Evolutionary conservation across 1,140 invertebrate species (phyloP).

Genomic region (Dermatophagoides farinae): DNA sequence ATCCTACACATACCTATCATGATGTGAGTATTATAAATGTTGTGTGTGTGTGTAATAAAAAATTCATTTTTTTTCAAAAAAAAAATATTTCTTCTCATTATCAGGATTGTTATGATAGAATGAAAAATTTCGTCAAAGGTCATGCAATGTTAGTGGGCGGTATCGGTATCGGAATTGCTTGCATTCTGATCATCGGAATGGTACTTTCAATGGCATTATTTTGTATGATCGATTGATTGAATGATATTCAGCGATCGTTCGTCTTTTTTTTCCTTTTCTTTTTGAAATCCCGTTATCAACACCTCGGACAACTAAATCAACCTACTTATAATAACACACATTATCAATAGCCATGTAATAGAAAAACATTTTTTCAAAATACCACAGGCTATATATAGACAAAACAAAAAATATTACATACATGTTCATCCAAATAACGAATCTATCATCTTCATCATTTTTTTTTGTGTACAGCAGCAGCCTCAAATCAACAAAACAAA

Average conservation of each 20-base stretch:
- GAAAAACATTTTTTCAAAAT: no score
- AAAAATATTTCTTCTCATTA: not conserved
- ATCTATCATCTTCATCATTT: no score
- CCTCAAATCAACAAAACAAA: no score
- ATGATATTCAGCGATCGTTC: not conserved
- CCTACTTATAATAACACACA: no score
- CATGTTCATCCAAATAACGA: no score
- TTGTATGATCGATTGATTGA: constrained; percentile 17
- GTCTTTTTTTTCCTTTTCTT: no score
- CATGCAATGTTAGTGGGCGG: constrained; percentile 56
- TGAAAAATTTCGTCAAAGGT: constrained; percentile 38
- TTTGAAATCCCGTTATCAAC: no score
- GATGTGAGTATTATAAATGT: not conserved
- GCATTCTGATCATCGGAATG: constrained; percentile 40
- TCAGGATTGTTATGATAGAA: constrained; percentile 44
- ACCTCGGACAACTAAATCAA: no score
- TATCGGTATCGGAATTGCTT: constrained; percentile 53
- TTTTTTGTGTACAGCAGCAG: no score
- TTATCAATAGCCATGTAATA: no score
- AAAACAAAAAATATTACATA: no score
- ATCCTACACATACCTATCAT: not conserved
- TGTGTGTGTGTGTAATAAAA: not conserved
- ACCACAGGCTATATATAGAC: no score
- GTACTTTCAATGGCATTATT: constrained; percentile 20
- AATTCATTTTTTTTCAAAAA: not conserved